Conservation (phyloP, 2,888 invertebrate genomes). For the Caenorhabditis sp. region DNA sequence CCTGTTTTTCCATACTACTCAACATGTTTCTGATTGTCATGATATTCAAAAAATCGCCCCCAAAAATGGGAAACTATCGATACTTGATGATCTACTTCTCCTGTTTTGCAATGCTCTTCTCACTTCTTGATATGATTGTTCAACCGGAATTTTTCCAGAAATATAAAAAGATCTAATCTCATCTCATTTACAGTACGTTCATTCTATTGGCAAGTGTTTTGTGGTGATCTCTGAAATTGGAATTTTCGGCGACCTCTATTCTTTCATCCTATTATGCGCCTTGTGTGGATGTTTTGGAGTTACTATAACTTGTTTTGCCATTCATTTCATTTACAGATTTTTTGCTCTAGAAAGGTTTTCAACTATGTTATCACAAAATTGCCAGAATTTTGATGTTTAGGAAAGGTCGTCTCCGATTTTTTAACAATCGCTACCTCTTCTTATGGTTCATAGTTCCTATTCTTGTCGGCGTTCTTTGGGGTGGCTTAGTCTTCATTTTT, state of each 20-base stretch:
- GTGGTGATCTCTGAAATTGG: neutral
- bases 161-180: too few species aligned
- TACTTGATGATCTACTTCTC: slow-evolving; percentile 32
- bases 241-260: neutral
- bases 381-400: neutral
- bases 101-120: slow-evolving; percentile 26
- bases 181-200: slow-evolving; percentile 18
- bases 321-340: neutral
- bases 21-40: slow-evolving; percentile 21
- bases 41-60: slow-evolving; percentile 26
- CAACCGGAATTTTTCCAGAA: slow-evolving; percentile 16
- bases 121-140: slow-evolving; percentile 8
- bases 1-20: slow-evolving; percentile 14
- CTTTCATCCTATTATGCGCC: neutral
- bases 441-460: too few species aligned
- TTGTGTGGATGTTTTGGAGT: neutral
- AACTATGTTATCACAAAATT: neutral
- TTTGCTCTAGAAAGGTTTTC: neutral
- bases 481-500: neutral
- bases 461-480: neutral
- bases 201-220: neutral
- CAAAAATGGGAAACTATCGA: slow-evolving; percentile 33
- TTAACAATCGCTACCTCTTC: too few species aligned
- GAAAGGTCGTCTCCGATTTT: too few species aligned
- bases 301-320: neutral